Percentiles rank a stretch among this genome's conserved stretches.
phyloP scores from a whole-genome alignment of 2,113 vertebrate genomes.

The Bostrychus sinensis region DNA sequence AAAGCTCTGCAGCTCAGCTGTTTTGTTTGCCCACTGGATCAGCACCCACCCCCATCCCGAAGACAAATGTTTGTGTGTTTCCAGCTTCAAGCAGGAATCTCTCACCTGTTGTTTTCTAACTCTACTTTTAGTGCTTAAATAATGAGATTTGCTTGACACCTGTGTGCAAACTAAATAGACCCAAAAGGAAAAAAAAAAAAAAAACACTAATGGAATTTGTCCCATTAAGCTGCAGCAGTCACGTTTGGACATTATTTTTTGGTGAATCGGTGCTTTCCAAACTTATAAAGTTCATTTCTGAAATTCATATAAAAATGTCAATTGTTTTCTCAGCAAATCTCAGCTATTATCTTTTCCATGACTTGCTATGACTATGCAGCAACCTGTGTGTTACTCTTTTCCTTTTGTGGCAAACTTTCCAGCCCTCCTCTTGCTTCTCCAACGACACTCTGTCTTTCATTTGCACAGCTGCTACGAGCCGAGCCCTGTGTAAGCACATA shows the following conservation, averaged over 20 bases:
- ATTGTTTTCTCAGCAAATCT: slow-evolving; percentile 45
- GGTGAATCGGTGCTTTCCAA: slow-evolving; percentile 1
- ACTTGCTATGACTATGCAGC: slow-evolving; percentile 54
- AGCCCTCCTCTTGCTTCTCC: slow-evolving; percentile 61
- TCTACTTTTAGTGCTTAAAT: slow-evolving; percentile 21
- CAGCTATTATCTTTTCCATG: slow-evolving; percentile 67
- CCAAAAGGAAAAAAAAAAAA: neutral
- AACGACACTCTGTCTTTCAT: slow-evolving; percentile 73
- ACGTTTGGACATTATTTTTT: slow-evolving; percentile 2
- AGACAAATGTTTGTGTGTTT: slow-evolving; percentile 67
- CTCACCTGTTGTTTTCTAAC: slow-evolving; percentile 73
- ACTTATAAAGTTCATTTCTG: slow-evolving; percentile 20
- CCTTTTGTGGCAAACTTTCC: slow-evolving; percentile 76
- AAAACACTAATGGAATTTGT: neutral
- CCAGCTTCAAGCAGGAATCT: slow-evolving; percentile 52
- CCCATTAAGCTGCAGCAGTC: neutral
- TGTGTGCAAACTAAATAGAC: slow-evolving; percentile 26
- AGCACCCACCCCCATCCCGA: slow-evolving; percentile 7
- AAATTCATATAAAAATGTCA: slow-evolving; percentile 33
- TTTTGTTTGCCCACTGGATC: slow-evolving; percentile 13
- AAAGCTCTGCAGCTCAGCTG: slow-evolving; percentile 46
- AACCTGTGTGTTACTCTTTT: slow-evolving; percentile 69
- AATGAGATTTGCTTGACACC: slow-evolving; percentile 34
- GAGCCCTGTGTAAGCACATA: slow-evolving; percentile 65
- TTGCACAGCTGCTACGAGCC: slow-evolving; percentile 75